Evolutionary conservation across 2,797 vertebrate genomes (phyloP).

Genomic region (Calcarius lapponicus): DNA sequence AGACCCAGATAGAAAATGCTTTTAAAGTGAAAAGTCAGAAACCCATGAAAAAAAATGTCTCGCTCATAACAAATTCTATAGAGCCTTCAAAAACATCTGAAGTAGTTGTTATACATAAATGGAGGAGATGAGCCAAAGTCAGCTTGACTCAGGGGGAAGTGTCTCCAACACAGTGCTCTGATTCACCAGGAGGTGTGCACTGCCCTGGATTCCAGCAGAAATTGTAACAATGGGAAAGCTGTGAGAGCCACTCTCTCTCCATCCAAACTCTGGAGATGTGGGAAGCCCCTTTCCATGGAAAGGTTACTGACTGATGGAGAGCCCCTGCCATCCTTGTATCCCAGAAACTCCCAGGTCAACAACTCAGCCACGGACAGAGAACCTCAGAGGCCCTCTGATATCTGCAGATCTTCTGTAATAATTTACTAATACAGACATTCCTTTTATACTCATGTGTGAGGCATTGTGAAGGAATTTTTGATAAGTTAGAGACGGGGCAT

Average conservation of each 20-base stretch:
- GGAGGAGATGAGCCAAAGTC: constrained; percentile 32
- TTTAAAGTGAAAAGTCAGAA: constrained; percentile 58
- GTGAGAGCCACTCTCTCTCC: neutral
- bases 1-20: constrained; percentile 61
- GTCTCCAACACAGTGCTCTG: neutral
- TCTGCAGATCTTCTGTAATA: neutral
- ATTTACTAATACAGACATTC: neutral
- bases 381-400: neutral
- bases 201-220: neutral
- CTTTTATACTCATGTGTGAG: neutral
- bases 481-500: neutral
- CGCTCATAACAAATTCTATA: constrained; percentile 48
- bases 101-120: constrained; percentile 32
- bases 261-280: neutral
- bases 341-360: neutral
- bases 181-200: neutral
- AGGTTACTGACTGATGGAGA: neutral
- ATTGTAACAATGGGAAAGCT: neutral
- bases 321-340: neutral
- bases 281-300: neutral
- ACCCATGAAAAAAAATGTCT: constrained; percentile 22
- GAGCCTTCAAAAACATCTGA: constrained; percentile 42
- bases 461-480: neutral
- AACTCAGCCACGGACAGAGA: neutral
- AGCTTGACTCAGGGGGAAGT: neutral